Base-by-base conservation (phyloP, 2,888 invertebrate species). In the Ypsolopha scabrella region DNA sequence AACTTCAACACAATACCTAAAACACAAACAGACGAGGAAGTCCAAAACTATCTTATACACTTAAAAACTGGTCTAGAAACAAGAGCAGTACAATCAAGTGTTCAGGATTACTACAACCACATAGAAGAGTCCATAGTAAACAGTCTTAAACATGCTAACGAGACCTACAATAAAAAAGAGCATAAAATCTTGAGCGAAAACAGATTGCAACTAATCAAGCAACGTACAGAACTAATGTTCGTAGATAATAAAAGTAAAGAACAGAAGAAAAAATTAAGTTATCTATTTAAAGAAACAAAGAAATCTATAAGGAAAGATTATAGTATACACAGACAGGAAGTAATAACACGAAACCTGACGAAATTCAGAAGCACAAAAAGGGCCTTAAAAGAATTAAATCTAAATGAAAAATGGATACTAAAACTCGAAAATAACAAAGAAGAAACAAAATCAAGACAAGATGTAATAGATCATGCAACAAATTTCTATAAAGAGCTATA, bases 311-410 rank as follows among this genome's bases (percentile, higher is more conserved):
- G n/a, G n/a, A n/a, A n/a, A n/a, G n/a, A n/a, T n/a, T n/a, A n/a
- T n/a, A n/a, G n/a, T n/a, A n/a, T n/a, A n/a, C n/a, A n/a, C n/a
- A n/a, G n/a, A n/a, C n/a, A n/a, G n/a, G n/a, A n/a, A n/a, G n/a
- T n/a, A n/a, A n/a, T n/a, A n/a, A n/a, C n/a, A n/a, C n/a, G n/a
- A n/a, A n/a, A n/a, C n/a, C n/a, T n/a, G n/a, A n/a, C n/a, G n/a
- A n/a, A n/a, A n/a, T n/a, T n/a, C n/a, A n/a, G n/a, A n/a, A n/a
- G n/a, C n/a, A n/a, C n/a, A n/a, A n/a, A 41, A 41, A n/a, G 53
- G 51, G 33, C 41, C 54, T n/a, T 55, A 51, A 57, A 54, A 49
- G 52, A 55, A 49, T 47, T 56, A 46, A 52, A 51, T 53, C 51
- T 51, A 52, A 41, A 51, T 34, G 54, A 53, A 51, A 10, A 37